Conservation (phyloP, 2,888 invertebrate genomes). For the Acanthosepion lycidas region DNA sequence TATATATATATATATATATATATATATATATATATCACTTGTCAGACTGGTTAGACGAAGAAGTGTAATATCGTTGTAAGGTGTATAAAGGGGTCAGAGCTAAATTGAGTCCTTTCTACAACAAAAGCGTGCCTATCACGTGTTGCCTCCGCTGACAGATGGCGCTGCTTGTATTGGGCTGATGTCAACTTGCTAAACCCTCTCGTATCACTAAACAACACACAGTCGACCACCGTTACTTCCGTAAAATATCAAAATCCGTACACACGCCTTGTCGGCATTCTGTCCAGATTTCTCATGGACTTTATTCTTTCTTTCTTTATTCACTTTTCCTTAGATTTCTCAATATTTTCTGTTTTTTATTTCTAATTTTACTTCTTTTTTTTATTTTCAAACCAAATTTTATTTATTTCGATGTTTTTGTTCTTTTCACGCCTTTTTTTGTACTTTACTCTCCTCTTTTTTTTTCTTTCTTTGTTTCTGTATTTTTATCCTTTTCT, state of each 20-base stretch:
- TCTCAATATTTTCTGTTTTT: too few relatives aligned
- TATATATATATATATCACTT: not conserved
- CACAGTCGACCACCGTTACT: not conserved
- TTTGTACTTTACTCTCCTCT: not conserved
- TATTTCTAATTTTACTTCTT: too few relatives aligned
- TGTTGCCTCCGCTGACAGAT: not conserved
- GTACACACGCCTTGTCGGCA: not conserved
- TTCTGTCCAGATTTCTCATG: not conserved
- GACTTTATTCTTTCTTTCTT: not conserved
- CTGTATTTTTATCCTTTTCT: not conserved
- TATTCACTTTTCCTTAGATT: too few relatives aligned
- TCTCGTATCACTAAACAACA: not conserved
- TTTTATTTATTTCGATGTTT: not conserved
- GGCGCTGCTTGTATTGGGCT: not conserved
- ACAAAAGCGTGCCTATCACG: not conserved
- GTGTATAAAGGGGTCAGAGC: not conserved
- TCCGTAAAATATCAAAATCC: not conserved
- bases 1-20: constrained; percentile 2
- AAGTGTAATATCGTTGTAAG: not conserved
- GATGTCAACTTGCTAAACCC: not conserved
- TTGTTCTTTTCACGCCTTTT: not conserved
- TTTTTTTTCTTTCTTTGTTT: not conserved
- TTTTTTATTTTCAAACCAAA: too few relatives aligned
- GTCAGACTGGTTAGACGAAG: not conserved
- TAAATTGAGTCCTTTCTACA: not conserved